Base-by-base conservation (phyloP, 2,888 invertebrate genomes). In the Oligia strigilis region DNA sequence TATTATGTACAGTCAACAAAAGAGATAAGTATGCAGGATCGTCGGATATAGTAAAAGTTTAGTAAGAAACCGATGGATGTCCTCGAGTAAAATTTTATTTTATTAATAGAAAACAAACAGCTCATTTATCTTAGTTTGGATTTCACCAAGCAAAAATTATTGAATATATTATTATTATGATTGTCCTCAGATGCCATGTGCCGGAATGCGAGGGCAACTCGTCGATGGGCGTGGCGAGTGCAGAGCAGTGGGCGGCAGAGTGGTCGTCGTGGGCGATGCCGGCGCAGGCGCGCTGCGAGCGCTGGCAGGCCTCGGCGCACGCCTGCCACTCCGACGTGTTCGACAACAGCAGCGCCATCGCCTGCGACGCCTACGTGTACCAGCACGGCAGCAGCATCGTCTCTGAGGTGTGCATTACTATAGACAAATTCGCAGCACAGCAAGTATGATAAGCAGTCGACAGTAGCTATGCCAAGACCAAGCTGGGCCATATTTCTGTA, bases 141-240 rank as follows among this genome's bases (percentile, higher is more conserved):
- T 52, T 36, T 29, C 3, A 29, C 0, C 19, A 29, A 23, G 5
- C 17, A 62, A 36, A 64, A 14, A 4, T 64, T 19, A 46, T 3
- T 13, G 14, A 78, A 46, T 17, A 14, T 64, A 40, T 60, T 11
- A 19, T 43, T 11, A 43, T 43, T 43, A 36, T 14, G 36, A 36
- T 74, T 64, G 14, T 77, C 60, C 62, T 0, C 92, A 97, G 97
- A 89, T 97, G 97, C 78, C 92, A 94, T 78, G 94, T 97, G 5
- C 96, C 97, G 8, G 97, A 97, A 88, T 97, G 97, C 90, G 97
- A 97, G 83, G 89, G 93, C 77, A 92, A 93, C 88, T 43, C 85
- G 75, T 75, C 90, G 87, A 58, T 83, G 84, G 87, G 90, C 64
- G 87, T 92, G 60, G 86, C 91, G 77, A 65, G 87, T 17, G 86